These are phyloP conservation scores for Pipa parva DNA, from an alignment of 2,113 vertebrate species.

Conservation along the genomic window DNA sequence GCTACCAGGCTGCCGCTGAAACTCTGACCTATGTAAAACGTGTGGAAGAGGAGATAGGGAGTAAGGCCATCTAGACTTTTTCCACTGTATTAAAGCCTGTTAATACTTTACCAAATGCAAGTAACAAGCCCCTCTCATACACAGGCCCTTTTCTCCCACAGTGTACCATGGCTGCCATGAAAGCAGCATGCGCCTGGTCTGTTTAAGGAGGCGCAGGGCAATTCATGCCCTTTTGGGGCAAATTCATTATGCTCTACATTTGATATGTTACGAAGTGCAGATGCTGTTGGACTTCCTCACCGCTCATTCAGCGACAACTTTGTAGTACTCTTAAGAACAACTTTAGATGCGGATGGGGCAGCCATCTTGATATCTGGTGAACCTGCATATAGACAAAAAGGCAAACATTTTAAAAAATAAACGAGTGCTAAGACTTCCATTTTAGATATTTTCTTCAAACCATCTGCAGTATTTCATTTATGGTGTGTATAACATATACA, in stretches of 20 bases:
- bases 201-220: slow-evolving; percentile 46
- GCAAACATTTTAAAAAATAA: fast-evolving
- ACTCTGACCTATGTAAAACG: slow-evolving; percentile 54
- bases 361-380: slow-evolving; percentile 81
- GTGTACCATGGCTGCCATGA: slow-evolving; percentile 50
- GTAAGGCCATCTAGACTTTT: slow-evolving; percentile 55
- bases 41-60: slow-evolving; percentile 63
- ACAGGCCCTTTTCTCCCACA: slow-evolving; percentile 54
- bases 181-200: slow-evolving; percentile 41
- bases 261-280: slow-evolving; percentile 70
- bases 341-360: slow-evolving; percentile 89
- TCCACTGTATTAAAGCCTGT: slow-evolving; percentile 51
- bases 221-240: slow-evolving; percentile 53
- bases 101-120: slow-evolving; percentile 48
- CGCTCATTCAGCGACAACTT: slow-evolving; percentile 99
- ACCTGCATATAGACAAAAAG: slow-evolving; percentile 53
- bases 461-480: too few species aligned
- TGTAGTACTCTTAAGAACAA: slow-evolving; percentile 99
- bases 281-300: slow-evolving; percentile 84
- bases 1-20: slow-evolving; percentile 54
- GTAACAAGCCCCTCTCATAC: slow-evolving; percentile 47
- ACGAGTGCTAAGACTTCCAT: fast-evolving
- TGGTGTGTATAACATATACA: too few species aligned
- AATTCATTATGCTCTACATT: slow-evolving; percentile 53
- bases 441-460: fast-evolving